These are phyloP conservation scores for Troides helena DNA, from an alignment of 2,888 invertebrate genomes.

Conservation along the genomic window DNA sequence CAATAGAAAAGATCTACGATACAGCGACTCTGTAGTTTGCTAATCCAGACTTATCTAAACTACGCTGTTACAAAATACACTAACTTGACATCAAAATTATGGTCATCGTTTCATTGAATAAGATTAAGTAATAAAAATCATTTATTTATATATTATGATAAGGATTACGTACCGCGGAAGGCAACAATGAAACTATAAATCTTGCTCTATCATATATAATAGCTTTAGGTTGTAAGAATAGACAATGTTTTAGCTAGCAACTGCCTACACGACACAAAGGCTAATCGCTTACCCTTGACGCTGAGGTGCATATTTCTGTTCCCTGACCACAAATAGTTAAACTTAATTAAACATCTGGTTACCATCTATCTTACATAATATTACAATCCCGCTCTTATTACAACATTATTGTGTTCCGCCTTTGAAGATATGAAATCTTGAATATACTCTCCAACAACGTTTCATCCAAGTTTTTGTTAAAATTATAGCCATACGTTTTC, in stretches of 20 bases:
- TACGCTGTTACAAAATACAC: background rate
- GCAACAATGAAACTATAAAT: conserved; percentile 6
- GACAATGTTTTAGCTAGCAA: background rate
- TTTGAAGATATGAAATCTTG: no score
- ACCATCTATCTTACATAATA: no score
- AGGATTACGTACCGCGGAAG: conserved; percentile 12
- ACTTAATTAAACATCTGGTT: no score
- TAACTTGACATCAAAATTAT: conserved; percentile 1
- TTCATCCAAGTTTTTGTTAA: no score
- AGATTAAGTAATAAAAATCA: conserved; percentile 18
- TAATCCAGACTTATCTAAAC: conserved; percentile 21
- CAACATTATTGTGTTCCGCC: no score
- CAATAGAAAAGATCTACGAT: background rate
- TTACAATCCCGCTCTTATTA: no score
- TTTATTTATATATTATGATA: background rate
- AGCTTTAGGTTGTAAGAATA: background rate
- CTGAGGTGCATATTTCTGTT: background rate
- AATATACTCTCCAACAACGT: no score
- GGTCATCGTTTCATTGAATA: conserved; percentile 8
- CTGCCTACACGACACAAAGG: no score
- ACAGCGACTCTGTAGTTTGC: conserved; percentile 4
- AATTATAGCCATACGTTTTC: no score
- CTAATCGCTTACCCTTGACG: background rate
- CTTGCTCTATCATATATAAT: background rate
- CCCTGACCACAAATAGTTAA: no score